phyloP scores from a whole-genome alignment of 1,140 invertebrate genomes.

The Bursaphelenchus mucronatus region DNA sequence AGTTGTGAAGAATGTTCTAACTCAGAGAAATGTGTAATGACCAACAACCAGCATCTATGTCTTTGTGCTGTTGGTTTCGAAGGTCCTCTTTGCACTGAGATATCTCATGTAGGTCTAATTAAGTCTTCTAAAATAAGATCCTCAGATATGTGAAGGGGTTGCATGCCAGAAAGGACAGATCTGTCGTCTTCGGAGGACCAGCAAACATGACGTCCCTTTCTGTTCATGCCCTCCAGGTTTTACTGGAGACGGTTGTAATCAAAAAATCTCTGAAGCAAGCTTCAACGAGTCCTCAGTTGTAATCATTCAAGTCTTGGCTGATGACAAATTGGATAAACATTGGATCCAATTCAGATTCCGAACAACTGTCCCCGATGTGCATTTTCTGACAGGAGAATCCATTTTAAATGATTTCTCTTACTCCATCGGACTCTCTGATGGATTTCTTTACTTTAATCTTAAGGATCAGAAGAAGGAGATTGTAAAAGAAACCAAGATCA shows the following conservation, averaged over 20 bases:
- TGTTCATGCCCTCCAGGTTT: background rate
- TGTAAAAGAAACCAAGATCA: constrained; percentile 26
- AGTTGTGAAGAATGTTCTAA: constrained; percentile 11
- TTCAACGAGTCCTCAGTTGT: background rate
- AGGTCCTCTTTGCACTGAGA: background rate
- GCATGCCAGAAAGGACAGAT: background rate
- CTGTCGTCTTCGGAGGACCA: background rate
- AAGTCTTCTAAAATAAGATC: background rate
- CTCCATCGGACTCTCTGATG: constrained; percentile 20
- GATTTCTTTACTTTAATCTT: constrained; percentile 28
- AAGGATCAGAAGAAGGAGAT: constrained; percentile 11
- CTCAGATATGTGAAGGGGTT: background rate
- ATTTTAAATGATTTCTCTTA: constrained; percentile 30
- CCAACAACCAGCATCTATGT: constrained; percentile 6
- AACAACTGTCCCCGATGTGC: constrained; percentile 35
- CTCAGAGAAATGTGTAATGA: constrained; percentile 7
- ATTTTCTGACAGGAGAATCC: constrained; percentile 35
- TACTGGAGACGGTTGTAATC: background rate
- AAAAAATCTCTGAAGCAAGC: background rate
- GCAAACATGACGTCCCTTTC: background rate
- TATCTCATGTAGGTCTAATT: background rate
- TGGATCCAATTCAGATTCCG: constrained; percentile 27
- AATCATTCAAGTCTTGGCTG: constrained; percentile 1
- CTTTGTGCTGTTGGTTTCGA: constrained; percentile 4
- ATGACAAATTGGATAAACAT: background rate